Conservation (phyloP, 2,113 vertebrate species). For the Melanerpes aurifrons region DNA sequence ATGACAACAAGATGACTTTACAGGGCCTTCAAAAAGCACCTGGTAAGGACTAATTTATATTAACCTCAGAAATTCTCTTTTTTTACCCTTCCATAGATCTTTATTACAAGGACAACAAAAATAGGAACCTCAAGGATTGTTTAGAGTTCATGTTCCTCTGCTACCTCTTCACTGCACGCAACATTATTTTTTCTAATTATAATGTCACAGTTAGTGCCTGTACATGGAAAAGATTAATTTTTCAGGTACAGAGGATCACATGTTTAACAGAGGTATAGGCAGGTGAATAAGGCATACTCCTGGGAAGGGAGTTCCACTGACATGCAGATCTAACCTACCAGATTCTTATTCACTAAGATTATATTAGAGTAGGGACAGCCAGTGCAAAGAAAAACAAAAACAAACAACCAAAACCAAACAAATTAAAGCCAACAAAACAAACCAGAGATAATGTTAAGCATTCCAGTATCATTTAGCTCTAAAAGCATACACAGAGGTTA, state of each 20-base stretch:
- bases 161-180: not conserved
- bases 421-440: not conserved
- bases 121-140: not conserved
- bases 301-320: not conserved
- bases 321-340: not conserved
- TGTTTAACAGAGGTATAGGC: not conserved
- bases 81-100: not conserved
- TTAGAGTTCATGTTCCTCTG: not conserved
- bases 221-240: slow-evolving; percentile 18
- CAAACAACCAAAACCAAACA: not conserved
- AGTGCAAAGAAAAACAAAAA: not conserved
- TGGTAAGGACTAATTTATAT: not conserved
- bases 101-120: not conserved
- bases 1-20: not conserved
- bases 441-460: not conserved
- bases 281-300: not conserved
- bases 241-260: slow-evolving; percentile 48
- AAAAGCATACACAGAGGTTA: not conserved
- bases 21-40: not conserved
- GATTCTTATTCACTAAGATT: not conserved
- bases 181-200: slow-evolving; percentile 39
- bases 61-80: not conserved
- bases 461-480: not conserved
- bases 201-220: not conserved
- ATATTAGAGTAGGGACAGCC: not conserved